A percentile compares a stretch with the other conserved stretches of the same genome.
Conservation (phyloP, 2,888 invertebrate genomes). For the Melieria omissa region DNA sequence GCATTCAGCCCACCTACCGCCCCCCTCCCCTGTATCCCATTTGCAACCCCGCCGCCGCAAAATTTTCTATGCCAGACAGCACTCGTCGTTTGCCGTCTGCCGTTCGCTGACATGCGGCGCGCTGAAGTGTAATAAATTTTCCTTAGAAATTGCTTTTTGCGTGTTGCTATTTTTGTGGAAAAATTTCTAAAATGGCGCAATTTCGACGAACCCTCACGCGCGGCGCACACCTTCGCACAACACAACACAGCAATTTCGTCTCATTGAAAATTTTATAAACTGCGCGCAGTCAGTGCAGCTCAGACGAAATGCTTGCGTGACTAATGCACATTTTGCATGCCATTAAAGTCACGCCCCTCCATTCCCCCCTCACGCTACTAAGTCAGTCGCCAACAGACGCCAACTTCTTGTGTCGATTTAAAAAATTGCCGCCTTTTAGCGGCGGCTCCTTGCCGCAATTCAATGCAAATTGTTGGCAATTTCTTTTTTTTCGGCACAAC, state of each 20-base stretch:
- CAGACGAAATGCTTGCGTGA: conserved; percentile 29
- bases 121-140: not conserved
- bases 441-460: conserved; percentile 40
- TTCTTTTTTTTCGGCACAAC: conserved; percentile 18
- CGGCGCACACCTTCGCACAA: too few species aligned
- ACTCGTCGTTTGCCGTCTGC: too few species aligned
- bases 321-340: conserved; percentile 36
- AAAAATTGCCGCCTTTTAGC: conserved; percentile 39
- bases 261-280: too few species aligned
- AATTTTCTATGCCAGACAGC: too few species aligned
- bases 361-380: conserved; percentile 1
- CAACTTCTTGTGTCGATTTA: conserved; percentile 18
- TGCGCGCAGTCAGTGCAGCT: too few species aligned
- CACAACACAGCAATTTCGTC: too few species aligned
- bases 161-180: not conserved
- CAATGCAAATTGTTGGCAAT: conserved; percentile 20
- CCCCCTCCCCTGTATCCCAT: too few species aligned
- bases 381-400: not conserved
- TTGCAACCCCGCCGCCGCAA: too few species aligned
- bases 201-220: not conserved
- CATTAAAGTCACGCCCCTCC: conserved; percentile 25
- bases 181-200: not conserved
- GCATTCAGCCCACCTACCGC: too few species aligned
- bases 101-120: too few species aligned
- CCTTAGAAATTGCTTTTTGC: not conserved